Percentiles rank a stretch among this genome's conserved stretches.
phyloP scores from a whole-genome alignment of 37 sponge, comb jelly and placozoan genomes.

The Haliclona indistincta region DNA sequence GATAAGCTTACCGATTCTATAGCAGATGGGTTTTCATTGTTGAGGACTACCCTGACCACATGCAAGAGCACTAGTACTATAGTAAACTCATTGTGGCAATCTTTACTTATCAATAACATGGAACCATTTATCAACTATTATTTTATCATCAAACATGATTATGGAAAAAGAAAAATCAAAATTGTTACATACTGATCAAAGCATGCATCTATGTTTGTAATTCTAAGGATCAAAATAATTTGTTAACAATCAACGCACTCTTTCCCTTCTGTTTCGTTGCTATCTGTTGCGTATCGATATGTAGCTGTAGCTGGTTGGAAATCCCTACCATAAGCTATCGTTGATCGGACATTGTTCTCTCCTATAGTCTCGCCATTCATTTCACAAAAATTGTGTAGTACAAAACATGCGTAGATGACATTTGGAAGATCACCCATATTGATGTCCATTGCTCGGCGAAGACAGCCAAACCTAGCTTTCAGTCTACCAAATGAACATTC shows the following conservation, averaged over 20 bases:
- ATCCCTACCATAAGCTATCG: background rate
- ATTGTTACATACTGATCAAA: too few relatives aligned
- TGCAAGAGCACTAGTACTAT: too few relatives aligned
- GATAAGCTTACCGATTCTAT: background rate
- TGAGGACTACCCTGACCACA: too few relatives aligned
- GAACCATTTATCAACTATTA: too few relatives aligned
- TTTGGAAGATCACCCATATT: conserved; percentile 3
- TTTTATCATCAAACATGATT: too few relatives aligned
- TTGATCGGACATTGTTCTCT: background rate
- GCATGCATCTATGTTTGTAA: too few relatives aligned
- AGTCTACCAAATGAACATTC: conserved; percentile 2
- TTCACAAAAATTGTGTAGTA: conserved; percentile 1
- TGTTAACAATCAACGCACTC: too few relatives aligned
- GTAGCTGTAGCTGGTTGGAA: background rate
- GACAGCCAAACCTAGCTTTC: conserved; percentile 4
- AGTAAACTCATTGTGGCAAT: too few relatives aligned
- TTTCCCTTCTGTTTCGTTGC: too few relatives aligned
- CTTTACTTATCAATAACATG: background rate
- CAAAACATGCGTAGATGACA: conserved; percentile 6
- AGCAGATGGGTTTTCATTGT: background rate
- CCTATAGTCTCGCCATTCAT: background rate
- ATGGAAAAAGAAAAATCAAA: too few relatives aligned
- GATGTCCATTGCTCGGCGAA: conserved; percentile 3
- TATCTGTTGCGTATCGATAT: too few relatives aligned
- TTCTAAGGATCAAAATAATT: too few relatives aligned